Evolutionary conservation across 2,113 vertebrate species (phyloP).

Genomic region (Lathamus discolor): DNA sequence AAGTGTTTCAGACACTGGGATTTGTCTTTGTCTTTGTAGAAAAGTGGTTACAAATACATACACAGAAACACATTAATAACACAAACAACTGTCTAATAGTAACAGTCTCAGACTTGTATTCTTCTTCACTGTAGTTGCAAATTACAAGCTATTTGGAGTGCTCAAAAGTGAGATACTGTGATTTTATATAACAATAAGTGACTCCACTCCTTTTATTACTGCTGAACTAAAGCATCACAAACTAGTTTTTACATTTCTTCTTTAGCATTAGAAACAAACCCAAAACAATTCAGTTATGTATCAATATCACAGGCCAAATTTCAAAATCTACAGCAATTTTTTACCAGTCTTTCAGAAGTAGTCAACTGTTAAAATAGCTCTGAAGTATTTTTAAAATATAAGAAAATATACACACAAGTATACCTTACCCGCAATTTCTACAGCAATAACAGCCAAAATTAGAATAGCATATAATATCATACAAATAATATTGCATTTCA

Average conservation of each 20-base stretch:
- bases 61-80: not conserved
- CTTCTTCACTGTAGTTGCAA: not conserved
- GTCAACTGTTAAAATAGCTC: not conserved
- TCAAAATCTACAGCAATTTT: not conserved
- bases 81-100: not conserved
- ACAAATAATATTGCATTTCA: not conserved
- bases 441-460: not conserved
- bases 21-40: not conserved
- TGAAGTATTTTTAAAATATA: not conserved
- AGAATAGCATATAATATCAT: not conserved
- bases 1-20: not conserved
- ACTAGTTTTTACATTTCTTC: not conserved
- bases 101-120: not conserved
- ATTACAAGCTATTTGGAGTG: not conserved
- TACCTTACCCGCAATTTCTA: not conserved
- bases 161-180: not conserved
- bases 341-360: not conserved
- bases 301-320: not conserved
- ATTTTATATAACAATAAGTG: not conserved
- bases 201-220: not conserved
- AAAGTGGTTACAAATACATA: not conserved
- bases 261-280: not conserved
- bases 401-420: not conserved
- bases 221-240: not conserved
- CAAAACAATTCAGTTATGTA: not conserved